Evolutionary conservation across 2,888 invertebrate genomes (phyloP), one percentile per base, ranked within the genome.

Genomic region (Fabriciana adippe): DNA sequence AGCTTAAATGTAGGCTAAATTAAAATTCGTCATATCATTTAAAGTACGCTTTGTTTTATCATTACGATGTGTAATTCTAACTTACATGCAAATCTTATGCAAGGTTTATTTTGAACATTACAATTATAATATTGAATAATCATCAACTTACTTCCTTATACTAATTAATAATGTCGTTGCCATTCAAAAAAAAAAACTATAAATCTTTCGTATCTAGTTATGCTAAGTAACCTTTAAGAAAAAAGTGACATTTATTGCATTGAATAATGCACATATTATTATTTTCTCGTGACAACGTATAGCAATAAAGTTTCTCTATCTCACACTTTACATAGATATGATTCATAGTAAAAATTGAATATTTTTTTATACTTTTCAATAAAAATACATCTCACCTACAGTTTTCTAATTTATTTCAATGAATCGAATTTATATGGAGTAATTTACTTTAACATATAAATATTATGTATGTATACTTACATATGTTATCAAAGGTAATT

Each of bases 1-100:
- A 83, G 82, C 84, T 76, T 84, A 81, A 80, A 82, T 78, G 81
- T 66, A 64, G 57, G 66, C 68, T 67, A 71, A 74, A 74, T 72
- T 74, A 72, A 73, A 80, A 74, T 64, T 69, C 66, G 61, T 35
- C 63, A 66, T 64, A 65, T 67, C 68, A 59, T 68, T 64, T 72
- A 60, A 50, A 55, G 64, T 53, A 41, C 26, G 54, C 48, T 63
- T 56, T 56, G 65, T 64, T 61, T 31, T 51, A 54, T 51, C 56
- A 60, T 65, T 45, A 68, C 60, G 61, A 56, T 60, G 55, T 61
- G 50, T 61, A 61, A 68, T 55, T 50, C n/a, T 47, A 21, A 55
- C 16, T 48, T 21, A 5, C 35, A 61, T 15, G 54, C 47, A 54
- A 51, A 41, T 41, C 48, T 15, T 65, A 35, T 53, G 55, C 50